A percentile compares a stretch with the other conserved stretches of the same genome.
These are phyloP conservation scores for Halotydeus destructor DNA, from an alignment of 1,140 invertebrate genomes.

Conservation along the genomic window DNA sequence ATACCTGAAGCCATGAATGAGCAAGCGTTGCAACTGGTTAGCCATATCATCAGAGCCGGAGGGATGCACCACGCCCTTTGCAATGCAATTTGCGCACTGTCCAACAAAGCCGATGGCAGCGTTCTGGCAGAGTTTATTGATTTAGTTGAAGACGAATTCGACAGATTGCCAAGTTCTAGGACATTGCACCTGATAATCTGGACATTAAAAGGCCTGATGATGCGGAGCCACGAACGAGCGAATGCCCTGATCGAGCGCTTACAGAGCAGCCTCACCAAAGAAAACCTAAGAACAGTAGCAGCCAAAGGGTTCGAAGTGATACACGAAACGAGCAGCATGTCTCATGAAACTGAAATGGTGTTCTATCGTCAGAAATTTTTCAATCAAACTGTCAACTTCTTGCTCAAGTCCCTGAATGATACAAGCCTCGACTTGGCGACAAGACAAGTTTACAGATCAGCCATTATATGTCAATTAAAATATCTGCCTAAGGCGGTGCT, in stretches of 20 bases:
- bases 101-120: too few species aligned
- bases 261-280: background rate
- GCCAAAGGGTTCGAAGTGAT: background rate
- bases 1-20: too few species aligned
- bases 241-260: background rate
- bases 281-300: background rate
- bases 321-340: background rate
- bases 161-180: too few species aligned
- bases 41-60: too few species aligned
- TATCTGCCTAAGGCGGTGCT: background rate
- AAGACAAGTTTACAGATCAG: background rate
- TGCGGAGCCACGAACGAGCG: background rate
- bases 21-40: too few species aligned
- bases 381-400: background rate
- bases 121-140: too few species aligned
- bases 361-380: constrained; percentile 2
- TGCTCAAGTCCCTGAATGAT: background rate
- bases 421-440: background rate
- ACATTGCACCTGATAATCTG: background rate
- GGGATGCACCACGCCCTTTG: too few species aligned
- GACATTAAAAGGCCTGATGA: background rate
- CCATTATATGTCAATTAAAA: constrained; percentile 1
- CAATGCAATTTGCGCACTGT: too few species aligned
- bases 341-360: background rate
- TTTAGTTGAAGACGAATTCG: too few species aligned